Percentiles rank a stretch among this genome's conserved stretches.
Conservation (phyloP, 2,797 vertebrate genomes). For the Philypnodon macrostomus region DNA sequence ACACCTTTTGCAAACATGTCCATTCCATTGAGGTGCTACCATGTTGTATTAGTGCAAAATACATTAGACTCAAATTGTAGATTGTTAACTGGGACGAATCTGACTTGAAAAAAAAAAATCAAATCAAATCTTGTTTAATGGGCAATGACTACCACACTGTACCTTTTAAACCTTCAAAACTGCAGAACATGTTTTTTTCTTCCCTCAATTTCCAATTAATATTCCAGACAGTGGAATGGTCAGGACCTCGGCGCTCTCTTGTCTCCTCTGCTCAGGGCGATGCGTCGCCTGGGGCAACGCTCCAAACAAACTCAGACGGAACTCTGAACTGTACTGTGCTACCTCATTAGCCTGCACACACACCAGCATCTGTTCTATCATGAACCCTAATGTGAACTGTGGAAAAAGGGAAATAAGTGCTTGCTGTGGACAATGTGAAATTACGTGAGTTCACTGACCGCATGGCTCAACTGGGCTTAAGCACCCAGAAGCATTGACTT, state of each 20-base stretch:
- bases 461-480: slow-evolving; percentile 18
- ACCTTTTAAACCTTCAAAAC: slow-evolving; percentile 18
- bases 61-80: too few relatives aligned
- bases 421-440: slow-evolving; percentile 23
- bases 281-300: slow-evolving; percentile 43
- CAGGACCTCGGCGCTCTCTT: slow-evolving; percentile 55
- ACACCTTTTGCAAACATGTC: neutral
- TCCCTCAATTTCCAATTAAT: slow-evolving; percentile 58
- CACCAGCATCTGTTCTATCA: slow-evolving; percentile 65
- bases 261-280: slow-evolving; percentile 53
- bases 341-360: slow-evolving; percentile 69
- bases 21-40: neutral
- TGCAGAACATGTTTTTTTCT: slow-evolving; percentile 4
- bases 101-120: too few relatives aligned
- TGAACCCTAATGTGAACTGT: slow-evolving; percentile 47
- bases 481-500: slow-evolving; percentile 15
- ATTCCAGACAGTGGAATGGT: slow-evolving; percentile 50
- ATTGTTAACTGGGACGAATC: too few relatives aligned
- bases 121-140: too few relatives aligned
- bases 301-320: slow-evolving; percentile 60
- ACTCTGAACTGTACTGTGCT: slow-evolving; percentile 54
- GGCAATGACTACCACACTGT: neutral
- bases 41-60: neutral
- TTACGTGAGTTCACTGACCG: slow-evolving; percentile 32
- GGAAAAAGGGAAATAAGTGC: slow-evolving; percentile 42